phyloP scores from a whole-genome alignment of 2,113 vertebrate genomes.

The Gyps fulvus region DNA sequence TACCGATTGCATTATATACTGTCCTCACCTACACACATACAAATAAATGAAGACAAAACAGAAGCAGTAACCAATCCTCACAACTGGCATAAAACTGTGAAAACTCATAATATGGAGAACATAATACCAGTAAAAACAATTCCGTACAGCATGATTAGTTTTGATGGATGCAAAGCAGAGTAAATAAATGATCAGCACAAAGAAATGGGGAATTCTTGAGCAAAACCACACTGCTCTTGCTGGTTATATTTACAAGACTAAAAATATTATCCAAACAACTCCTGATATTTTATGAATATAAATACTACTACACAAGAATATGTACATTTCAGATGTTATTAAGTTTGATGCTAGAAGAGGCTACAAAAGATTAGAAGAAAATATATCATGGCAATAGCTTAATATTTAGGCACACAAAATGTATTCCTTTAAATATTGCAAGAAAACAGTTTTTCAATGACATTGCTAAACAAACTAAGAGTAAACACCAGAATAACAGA shows the following conservation, averaged over 20 bases:
- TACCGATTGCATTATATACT: constrained; percentile 78
- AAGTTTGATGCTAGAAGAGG: neutral
- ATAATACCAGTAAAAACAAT: neutral
- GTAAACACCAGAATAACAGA: neutral
- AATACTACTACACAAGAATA: neutral
- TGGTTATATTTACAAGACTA: neutral
- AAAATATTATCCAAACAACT: neutral
- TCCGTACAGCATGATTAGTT: neutral
- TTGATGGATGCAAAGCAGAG: neutral
- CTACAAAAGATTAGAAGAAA: neutral
- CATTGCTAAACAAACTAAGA: neutral
- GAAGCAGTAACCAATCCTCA: neutral
- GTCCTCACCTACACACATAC: constrained; percentile 78
- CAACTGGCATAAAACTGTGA: neutral
- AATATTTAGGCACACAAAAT: neutral
- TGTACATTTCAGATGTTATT: neutral
- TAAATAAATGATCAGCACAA: neutral
- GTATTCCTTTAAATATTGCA: neutral
- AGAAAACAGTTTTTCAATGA: neutral
- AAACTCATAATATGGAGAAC: neutral
- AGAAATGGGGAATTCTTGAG: neutral
- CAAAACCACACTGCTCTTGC: neutral
- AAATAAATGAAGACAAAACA: constrained; percentile 6
- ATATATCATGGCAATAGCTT: neutral
- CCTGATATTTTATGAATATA: neutral